These are phyloP conservation scores for Oplegnathus fasciatus DNA, from an alignment of 2,113 vertebrate species.

Conservation along the genomic window DNA sequence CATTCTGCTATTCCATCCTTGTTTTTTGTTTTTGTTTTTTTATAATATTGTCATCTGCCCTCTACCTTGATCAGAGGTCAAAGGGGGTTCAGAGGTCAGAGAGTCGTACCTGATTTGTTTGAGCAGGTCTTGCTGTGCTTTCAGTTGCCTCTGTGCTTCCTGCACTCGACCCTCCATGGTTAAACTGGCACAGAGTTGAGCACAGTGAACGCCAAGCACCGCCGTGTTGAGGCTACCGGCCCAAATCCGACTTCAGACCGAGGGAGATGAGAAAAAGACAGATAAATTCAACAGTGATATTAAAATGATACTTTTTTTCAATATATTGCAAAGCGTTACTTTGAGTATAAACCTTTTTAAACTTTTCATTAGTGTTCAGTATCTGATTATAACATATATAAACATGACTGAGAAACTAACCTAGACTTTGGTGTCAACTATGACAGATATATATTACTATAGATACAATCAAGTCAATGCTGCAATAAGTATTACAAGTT, in stretches of 20 bases:
- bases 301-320: neutral
- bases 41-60: no score
- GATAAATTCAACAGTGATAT: neutral
- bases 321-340: neutral
- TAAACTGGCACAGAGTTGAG: slow-evolving; percentile 84
- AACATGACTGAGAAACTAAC: neutral
- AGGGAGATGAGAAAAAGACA: neutral
- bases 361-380: neutral
- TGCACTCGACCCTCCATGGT: slow-evolving; percentile 85
- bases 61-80: no score
- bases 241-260: slow-evolving; percentile 70
- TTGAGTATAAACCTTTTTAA: neutral
- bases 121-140: slow-evolving; percentile 81
- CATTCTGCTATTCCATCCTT: no score
- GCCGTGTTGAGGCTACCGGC: slow-evolving; percentile 78
- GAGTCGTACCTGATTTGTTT: slow-evolving; percentile 76
- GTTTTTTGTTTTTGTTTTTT: no score
- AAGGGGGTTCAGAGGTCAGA: neutral
- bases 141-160: slow-evolving; percentile 82
- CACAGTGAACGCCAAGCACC: slow-evolving; percentile 84
- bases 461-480: neutral
- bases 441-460: neutral
- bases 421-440: neutral
- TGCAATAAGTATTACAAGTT: neutral
- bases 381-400: neutral